phyloP scores from a whole-genome alignment of 1,140 invertebrate species.

The Spodoptera frugiperda region DNA sequence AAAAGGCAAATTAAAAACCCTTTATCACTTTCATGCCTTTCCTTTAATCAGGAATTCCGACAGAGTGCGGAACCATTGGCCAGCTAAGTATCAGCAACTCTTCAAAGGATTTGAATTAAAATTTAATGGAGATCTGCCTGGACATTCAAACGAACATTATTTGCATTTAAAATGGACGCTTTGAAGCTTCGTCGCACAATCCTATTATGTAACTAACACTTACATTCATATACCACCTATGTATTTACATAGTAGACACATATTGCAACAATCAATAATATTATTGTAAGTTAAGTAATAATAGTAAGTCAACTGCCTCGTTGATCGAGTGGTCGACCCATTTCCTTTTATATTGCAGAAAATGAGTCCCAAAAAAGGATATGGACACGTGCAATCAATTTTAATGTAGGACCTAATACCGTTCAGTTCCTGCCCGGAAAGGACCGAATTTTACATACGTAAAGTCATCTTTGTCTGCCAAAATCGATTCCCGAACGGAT shows the following conservation, averaged over 20 bases:
- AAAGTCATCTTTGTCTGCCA: slow-evolving; percentile 29
- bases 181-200: slow-evolving; percentile 20
- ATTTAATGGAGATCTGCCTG: slow-evolving; percentile 31
- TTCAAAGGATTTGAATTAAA: slow-evolving; percentile 39
- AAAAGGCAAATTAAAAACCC: neutral
- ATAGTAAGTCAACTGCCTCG: too few relatives aligned
- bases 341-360: slow-evolving; percentile 41
- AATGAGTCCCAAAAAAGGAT: slow-evolving; percentile 41
- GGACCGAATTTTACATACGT: slow-evolving; percentile 39
- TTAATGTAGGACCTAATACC: slow-evolving; percentile 41
- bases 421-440: slow-evolving; percentile 36
- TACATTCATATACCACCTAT: neutral
- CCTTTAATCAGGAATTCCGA: slow-evolving; percentile 23
- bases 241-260: too few relatives aligned
- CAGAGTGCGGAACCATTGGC: slow-evolving; percentile 16
- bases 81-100: slow-evolving; percentile 4
- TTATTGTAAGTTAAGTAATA: too few relatives aligned
- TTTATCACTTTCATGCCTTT: slow-evolving; percentile 6
- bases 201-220: slow-evolving; percentile 1
- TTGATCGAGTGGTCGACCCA: too few relatives aligned
- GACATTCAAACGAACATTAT: slow-evolving; percentile 35
- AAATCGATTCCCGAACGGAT: slow-evolving; percentile 26
- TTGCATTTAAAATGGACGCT: slow-evolving; percentile 40
- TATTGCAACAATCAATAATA: too few relatives aligned
- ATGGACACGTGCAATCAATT: slow-evolving; percentile 43